Evolutionary conservation across 2,888 invertebrate genomes (phyloP), one percentile per base, ranked within the genome.

Genomic region (Melinopterus prodromus): DNA sequence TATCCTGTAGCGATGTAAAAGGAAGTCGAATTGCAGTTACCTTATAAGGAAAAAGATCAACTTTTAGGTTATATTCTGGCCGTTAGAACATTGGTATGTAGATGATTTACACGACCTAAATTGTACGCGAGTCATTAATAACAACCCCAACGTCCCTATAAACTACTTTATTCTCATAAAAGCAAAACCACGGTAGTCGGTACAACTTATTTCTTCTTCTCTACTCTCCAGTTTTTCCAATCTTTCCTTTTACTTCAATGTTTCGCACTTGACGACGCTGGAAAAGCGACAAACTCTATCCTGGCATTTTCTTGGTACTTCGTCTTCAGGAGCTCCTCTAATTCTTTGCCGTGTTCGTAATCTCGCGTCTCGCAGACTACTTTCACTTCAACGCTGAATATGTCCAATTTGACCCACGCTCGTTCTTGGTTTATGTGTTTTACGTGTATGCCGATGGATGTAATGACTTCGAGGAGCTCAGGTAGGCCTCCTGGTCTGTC

Each of bases 381-480:
- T 89, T 96, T 96, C 0, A 97, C 96, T 87, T 93, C 92, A 16
- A 94, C 94, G 84, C 93, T 93, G 88, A 97, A 98, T 77, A 98
- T 95, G 87, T 99, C 98, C 1, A 94, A 93, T 81, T 93, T 94
- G 14, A 98, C 93, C 98, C 98, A 98, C 1, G 98, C 98, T 78
- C 98, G 92, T 88, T 99, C 98, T 88, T 98, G 98, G 90, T 97
- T 95, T 80, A 99, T 97, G 87, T 98, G 98, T 89, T 98, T 99
- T 83, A 99, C 96, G 69, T 95, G 95, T 9, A 97, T 97, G 0
- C 97, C 97, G 36, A 95, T 91, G 0, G 92, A 92, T 0, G 94
- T 92, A 78, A 98, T 91, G 70, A 95, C 89, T 85, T 93, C 92
- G 86, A 97, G 96, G 4, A 98, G 91, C 86, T 97, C 97, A 0